These are phyloP conservation scores for Eilema griseolum DNA, from an alignment of 2,888 invertebrate species.

Conservation along the genomic window DNA sequence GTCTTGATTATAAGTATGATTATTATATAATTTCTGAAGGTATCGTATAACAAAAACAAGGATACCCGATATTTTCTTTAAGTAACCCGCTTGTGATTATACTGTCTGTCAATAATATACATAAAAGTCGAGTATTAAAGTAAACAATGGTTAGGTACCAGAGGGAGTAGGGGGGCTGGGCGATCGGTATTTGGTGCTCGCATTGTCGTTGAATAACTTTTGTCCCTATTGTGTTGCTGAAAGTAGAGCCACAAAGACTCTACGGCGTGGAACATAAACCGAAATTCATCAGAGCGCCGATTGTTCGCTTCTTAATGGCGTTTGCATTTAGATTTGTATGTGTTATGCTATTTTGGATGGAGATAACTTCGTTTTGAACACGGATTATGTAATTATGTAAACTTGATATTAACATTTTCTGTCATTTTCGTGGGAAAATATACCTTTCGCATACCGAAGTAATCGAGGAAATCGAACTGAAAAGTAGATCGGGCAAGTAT, in stretches of 20 bases:
- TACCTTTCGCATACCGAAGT: too few relatives aligned
- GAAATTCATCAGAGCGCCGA: slow-evolving; percentile 85
- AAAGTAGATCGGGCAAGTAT: too few relatives aligned
- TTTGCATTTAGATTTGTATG: slow-evolving; percentile 67
- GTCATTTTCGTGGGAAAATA: too few relatives aligned
- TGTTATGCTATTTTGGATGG: slow-evolving; percentile 45
- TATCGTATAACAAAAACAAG: neutral
- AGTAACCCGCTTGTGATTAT: slow-evolving; percentile 71
- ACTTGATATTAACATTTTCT: neutral
- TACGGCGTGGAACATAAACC: slow-evolving; percentile 83
- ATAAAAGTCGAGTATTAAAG: slow-evolving; percentile 85
- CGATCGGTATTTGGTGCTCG: slow-evolving; percentile 87
- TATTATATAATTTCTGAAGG: neutral
- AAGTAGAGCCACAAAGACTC: slow-evolving; percentile 86
- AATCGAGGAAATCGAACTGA: neutral
- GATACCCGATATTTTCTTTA: slow-evolving; percentile 25
- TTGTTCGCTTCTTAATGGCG: slow-evolving; percentile 82
- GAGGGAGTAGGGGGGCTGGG: slow-evolving; percentile 70
- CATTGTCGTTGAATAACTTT: slow-evolving; percentile 87
- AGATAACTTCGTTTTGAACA: slow-evolving; percentile 21
- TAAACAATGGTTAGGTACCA: slow-evolving; percentile 81
- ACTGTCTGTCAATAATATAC: slow-evolving; percentile 77
- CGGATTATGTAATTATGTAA: neutral
- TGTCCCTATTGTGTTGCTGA: slow-evolving; percentile 87
- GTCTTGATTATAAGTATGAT: neutral